Evolutionary conservation across 2,888 invertebrate genomes (phyloP).

Genomic region (Aricia artaxerxes): DNA sequence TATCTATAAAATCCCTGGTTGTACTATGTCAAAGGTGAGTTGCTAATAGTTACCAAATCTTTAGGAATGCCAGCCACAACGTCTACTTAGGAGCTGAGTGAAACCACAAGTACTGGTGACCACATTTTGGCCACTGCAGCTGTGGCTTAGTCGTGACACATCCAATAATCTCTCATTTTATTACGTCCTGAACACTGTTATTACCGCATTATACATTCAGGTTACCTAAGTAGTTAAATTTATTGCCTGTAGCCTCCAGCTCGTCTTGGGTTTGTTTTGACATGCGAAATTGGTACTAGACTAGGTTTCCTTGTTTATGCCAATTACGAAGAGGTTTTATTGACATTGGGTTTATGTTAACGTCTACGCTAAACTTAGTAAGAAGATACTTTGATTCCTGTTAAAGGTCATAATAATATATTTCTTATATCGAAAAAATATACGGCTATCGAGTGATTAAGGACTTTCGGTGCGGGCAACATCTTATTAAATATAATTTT

Average conservation of each 20-base stretch:
- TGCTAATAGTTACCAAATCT: not conserved
- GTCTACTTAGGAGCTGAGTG: not conserved
- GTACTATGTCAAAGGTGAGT: conserved; percentile 7
- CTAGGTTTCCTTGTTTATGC: not conserved
- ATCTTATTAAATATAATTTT: too few relatives aligned
- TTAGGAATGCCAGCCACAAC: conserved; percentile 8
- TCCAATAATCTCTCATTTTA: not conserved
- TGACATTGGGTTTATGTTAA: not conserved
- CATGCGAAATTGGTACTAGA: not conserved
- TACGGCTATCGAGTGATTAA: too few relatives aligned
- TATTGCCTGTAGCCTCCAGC: not conserved
- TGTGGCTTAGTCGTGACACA: not conserved
- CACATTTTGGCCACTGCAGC: conserved; percentile 16
- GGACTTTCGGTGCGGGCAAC: too few relatives aligned
- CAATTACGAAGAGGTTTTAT: not conserved
- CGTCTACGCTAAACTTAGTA: too few relatives aligned
- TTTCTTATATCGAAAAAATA: too few relatives aligned
- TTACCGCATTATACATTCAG: conserved; percentile 8
- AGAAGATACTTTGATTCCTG: too few relatives aligned
- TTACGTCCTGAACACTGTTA: not conserved
- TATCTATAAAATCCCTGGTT: not conserved
- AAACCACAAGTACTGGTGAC: not conserved
- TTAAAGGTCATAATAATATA: too few relatives aligned
- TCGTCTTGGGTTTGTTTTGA: not conserved
- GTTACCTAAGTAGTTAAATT: not conserved